Percentiles rank a stretch among this genome's conserved stretches.
phyloP scores from a whole-genome alignment of 2,113 vertebrate species.

The Mugil cephalus region DNA sequence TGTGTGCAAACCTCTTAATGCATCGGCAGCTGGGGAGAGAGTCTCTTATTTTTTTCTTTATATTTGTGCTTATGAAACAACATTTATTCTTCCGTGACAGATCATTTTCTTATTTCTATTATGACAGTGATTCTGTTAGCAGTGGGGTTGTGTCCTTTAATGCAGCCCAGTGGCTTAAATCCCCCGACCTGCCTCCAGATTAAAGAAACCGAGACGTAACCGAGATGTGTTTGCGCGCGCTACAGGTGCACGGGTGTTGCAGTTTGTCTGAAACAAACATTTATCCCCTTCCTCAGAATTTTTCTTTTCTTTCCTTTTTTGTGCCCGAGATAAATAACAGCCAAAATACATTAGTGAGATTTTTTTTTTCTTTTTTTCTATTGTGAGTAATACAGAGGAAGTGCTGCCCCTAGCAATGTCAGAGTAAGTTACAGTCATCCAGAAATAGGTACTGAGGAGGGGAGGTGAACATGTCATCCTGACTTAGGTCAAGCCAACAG shows the following conservation, averaged over 20 bases:
- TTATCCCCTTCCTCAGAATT: constrained; percentile 1
- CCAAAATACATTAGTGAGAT: constrained; percentile 71
- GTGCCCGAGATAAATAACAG: constrained; percentile 66
- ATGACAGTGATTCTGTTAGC: too few species aligned
- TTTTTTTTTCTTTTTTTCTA: too few species aligned
- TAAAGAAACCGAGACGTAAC: background rate
- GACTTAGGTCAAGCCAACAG: constrained; percentile 76
- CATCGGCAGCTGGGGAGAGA: too few species aligned
- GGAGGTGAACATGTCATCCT: constrained; percentile 79
- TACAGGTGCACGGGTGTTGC: constrained; percentile 11
- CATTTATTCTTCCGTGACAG: too few species aligned
- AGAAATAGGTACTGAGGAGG: constrained; percentile 79
- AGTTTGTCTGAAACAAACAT: constrained; percentile 22
- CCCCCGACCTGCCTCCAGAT: background rate
- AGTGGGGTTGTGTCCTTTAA: background rate
- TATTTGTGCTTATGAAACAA: too few species aligned
- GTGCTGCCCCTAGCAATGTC: constrained; percentile 79
- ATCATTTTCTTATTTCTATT: too few species aligned
- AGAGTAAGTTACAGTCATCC: constrained; percentile 80
- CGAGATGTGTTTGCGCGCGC: background rate
- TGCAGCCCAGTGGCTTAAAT: constrained; percentile 2
- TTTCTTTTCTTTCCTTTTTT: constrained; percentile 20
- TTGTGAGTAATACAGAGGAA: constrained; percentile 76
- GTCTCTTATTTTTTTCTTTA: too few species aligned
- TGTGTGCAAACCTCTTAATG: background rate